phyloP scores from a whole-genome alignment of 2,797 vertebrate genomes.

The Rhinogobio ventralis region DNA sequence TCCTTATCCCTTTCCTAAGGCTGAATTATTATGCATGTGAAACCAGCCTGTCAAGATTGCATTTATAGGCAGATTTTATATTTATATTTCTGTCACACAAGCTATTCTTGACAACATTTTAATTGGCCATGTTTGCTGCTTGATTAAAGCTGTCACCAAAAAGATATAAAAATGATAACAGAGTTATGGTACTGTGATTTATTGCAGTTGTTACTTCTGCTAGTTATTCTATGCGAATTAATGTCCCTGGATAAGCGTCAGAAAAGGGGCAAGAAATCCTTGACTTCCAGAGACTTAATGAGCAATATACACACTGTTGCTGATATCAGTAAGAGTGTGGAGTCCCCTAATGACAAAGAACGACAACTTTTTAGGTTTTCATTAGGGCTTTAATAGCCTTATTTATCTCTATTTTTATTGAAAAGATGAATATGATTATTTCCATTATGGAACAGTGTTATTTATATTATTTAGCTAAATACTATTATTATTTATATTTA shows the following conservation, averaged over 20 bases:
- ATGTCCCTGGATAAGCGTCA: conserved; percentile 12
- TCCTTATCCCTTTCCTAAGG: conserved; percentile 22
- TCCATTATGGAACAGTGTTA: background rate
- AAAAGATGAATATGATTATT: background rate
- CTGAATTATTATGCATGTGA: conserved; percentile 14
- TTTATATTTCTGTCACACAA: conserved; percentile 16
- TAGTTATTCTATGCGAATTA: conserved; percentile 24
- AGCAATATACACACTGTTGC: conserved; percentile 8
- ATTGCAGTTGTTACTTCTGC: conserved; percentile 5
- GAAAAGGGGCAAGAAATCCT: background rate
- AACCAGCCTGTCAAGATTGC: conserved; percentile 13
- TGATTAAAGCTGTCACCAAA: conserved; percentile 22
- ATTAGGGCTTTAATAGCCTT: background rate
- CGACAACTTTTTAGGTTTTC: background rate
- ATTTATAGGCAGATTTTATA: background rate
- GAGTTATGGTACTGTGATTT: background rate
- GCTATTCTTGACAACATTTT: conserved; percentile 21
- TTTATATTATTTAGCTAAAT: background rate
- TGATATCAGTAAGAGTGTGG: background rate
- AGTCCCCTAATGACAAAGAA: background rate
- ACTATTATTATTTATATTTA: background rate
- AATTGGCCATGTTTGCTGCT: conserved; percentile 21
- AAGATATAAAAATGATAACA: conserved; percentile 8
- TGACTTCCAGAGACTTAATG: conserved; percentile 26
- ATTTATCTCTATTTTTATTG: background rate